Base-by-base conservation (phyloP, 2,888 invertebrate genomes). In the Ryuthela nishihirai region DNA sequence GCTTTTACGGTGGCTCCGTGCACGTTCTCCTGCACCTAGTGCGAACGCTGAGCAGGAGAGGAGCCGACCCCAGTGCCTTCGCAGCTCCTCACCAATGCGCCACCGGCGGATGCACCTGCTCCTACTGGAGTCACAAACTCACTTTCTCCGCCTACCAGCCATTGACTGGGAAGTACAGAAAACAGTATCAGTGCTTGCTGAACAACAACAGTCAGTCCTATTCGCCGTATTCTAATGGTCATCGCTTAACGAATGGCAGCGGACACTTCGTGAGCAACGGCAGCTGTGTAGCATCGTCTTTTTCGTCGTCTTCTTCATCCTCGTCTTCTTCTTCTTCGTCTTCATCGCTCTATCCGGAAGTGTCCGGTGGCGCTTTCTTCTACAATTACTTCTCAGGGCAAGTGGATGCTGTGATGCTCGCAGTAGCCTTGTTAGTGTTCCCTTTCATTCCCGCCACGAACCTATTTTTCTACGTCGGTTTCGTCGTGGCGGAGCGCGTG, bases 361-460 rank as follows among this genome's bases (percentile, higher is more conserved):
- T n/a, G 20, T 21, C 6, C 35, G 12, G 9, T 42, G 34, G 36
- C 24, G 24, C 23, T 35, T 18, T 4, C 10, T 5, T 5, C 26
- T 17, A 17, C 40, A 43, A 41, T 26, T 39, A 29, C 15, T 40
- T 39, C 41, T 43, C 40, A 24, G 25, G 75, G 77, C 35, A 67
- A 81, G 58, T 77, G 81, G 44, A 83, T 97, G 72, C 82, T 94
- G 73, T 78, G 52, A 64, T 68, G 45, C 61, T 70, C 50, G 75
- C 78, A 35, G 67, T 81, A 53, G 77, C 81, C 42, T 83, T 97
- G 72, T 81, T 94, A 73, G 83, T 87, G 67, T 79, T 95, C 68
- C 94, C 97, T 61, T 97, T 95, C 78, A 80, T 97, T 71, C 97
- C 95, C 65, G 95, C 95, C 65, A 87, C 91, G 70, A 98, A 98